Percentiles rank a stretch among this genome's conserved stretches.
Evolutionary conservation across 1,140 invertebrate species (phyloP).

Genomic region (Dolichoris vasculosae): DNA sequence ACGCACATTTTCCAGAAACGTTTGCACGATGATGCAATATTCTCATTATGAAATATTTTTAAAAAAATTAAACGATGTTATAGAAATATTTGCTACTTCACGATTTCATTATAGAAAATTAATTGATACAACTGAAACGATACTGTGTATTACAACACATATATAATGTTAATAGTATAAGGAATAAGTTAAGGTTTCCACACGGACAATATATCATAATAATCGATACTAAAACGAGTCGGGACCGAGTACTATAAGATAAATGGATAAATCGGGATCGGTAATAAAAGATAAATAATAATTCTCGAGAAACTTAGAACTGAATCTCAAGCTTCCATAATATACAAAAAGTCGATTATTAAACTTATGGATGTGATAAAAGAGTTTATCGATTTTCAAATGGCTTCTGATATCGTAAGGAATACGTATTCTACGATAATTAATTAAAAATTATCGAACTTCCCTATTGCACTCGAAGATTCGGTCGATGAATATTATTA

Average conservation of each 20-base stretch:
- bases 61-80: constrained; percentile 7
- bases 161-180: constrained; percentile 1
- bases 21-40: not conserved
- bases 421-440: not conserved
- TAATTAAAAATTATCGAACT: not conserved
- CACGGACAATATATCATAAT: not conserved
- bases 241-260: not conserved
- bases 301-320: constrained; percentile 7
- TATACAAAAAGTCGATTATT: not conserved
- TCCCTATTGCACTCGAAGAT: not conserved
- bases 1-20: not conserved
- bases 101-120: constrained; percentile 29
- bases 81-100: constrained; percentile 27
- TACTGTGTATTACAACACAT: constrained; percentile 4
- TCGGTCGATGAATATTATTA: not conserved
- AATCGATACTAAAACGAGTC: not conserved
- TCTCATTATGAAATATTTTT: not conserved
- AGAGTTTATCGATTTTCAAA: not conserved
- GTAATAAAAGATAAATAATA: constrained; percentile 22
- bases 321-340: not conserved
- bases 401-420: not conserved
- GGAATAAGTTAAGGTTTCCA: constrained; percentile 2
- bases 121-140: constrained; percentile 2
- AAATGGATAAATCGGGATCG: not conserved
- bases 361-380: not conserved